Conservation (phyloP, 2,797 vertebrate species). For the Halcyon leucocephala region DNA sequence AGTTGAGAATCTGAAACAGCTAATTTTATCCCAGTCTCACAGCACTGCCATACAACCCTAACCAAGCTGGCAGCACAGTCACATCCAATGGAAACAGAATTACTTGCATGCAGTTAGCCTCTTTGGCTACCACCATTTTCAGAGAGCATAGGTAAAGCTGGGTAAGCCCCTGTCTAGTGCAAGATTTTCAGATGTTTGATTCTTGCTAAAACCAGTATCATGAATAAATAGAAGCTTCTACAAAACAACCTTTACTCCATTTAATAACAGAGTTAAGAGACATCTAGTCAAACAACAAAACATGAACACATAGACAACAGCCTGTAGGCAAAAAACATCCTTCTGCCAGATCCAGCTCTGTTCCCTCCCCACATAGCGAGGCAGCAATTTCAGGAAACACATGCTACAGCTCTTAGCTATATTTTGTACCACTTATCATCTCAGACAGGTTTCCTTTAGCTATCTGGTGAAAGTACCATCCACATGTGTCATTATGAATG, state of each 20-base stretch:
- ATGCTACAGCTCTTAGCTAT: not conserved
- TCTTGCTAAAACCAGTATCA: not conserved
- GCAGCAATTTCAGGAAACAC: not conserved
- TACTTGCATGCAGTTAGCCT: no score
- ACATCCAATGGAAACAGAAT: not conserved
- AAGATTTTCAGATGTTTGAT: not conserved
- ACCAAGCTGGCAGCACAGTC: not conserved
- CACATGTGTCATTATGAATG: not conserved
- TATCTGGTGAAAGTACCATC: not conserved
- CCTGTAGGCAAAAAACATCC: not conserved
- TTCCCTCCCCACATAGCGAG: not conserved
- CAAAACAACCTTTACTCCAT: not conserved
- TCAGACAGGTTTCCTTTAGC: not conserved
- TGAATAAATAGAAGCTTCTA: not conserved
- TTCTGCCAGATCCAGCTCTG: not conserved
- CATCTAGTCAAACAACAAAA: not conserved
- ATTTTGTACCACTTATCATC: not conserved
- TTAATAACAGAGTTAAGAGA: not conserved
- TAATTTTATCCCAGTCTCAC: not conserved
- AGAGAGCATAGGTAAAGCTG: not conserved
- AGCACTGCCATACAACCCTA: not conserved
- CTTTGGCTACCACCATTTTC: not conserved
- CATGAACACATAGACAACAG: rapidly evolving
- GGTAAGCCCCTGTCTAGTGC: rapidly evolving
- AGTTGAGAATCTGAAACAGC: not conserved